Percentiles rank a stretch among this genome's conserved stretches.
Evolutionary conservation across 64 coral and sea anemone species (phyloP).

Genomic region (Orbicella faveolata): DNA sequence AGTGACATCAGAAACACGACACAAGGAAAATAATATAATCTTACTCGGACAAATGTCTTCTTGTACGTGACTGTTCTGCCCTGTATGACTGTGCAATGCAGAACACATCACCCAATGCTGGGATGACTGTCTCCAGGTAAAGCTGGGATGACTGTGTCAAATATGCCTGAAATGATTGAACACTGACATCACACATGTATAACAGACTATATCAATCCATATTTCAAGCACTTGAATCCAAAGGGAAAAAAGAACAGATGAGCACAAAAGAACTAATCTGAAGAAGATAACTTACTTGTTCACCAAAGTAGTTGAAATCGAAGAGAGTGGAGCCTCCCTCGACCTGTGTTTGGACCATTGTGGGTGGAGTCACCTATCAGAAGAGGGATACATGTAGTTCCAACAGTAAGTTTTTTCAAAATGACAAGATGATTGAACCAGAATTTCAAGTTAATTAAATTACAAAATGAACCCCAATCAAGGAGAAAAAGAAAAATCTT

Average conservation of each 20-base stretch:
- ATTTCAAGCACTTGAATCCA: not conserved
- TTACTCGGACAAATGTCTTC: conserved; percentile 98
- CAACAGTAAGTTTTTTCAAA: too few species aligned
- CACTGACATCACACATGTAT: not conserved
- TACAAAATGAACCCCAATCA: too few species aligned
- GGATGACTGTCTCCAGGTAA: conserved; percentile 96
- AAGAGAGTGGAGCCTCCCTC: conserved; percentile 96
- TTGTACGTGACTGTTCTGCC: conserved; percentile 96
- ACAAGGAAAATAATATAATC: not conserved
- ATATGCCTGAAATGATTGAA: conserved; percentile 60
- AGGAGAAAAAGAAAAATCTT: too few species aligned
- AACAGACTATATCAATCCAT: not conserved
- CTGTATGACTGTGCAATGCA: conserved; percentile 97
- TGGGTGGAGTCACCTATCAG: conserved; percentile 71
- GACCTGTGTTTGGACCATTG: conserved; percentile 96
- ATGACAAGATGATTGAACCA: too few species aligned
- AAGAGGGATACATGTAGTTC: not conserved
- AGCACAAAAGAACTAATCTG: not conserved
- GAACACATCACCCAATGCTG: conserved; percentile 95
- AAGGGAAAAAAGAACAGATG: not conserved
- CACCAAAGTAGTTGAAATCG: conserved; percentile 96
- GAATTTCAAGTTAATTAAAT: too few species aligned
- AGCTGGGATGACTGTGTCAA: conserved; percentile 98
- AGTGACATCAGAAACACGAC: too few species aligned
- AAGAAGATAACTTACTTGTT: conserved; percentile 60